These are phyloP conservation scores for Xiphias gladius DNA, from an alignment of 2,113 vertebrate species.

Conservation along the genomic window DNA sequence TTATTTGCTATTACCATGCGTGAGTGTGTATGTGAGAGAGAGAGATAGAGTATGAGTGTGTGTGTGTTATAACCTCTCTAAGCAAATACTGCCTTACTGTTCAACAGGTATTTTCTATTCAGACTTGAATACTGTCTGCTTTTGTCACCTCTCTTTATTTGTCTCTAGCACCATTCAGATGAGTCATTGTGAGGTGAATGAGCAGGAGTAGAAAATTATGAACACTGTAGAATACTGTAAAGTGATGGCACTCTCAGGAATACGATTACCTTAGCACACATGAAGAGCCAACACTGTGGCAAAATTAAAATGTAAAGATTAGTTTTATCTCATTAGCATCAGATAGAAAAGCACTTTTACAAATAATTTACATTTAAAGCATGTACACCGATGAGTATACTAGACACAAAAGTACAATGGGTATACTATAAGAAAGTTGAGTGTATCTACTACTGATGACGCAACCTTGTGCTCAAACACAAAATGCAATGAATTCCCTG, in stretches of 20 bases:
- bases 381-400: background rate
- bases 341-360: background rate
- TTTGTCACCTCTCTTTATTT: constrained; percentile 45
- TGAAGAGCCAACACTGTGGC: background rate
- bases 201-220: background rate
- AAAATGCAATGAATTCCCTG: background rate
- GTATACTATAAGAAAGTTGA: background rate
- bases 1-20: constrained; percentile 7
- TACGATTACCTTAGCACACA: background rate
- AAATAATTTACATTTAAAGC: background rate
- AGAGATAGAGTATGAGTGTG: background rate
- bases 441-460: background rate
- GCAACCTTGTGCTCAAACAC: background rate
- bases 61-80: background rate
- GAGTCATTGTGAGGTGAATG: constrained; percentile 24
- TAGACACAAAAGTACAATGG: background rate
- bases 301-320: background rate
- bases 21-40: background rate
- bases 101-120: constrained; percentile 51
- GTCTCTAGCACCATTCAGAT: constrained; percentile 27
- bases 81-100: constrained; percentile 26
- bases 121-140: constrained; percentile 23
- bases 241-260: constrained; percentile 16
- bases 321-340: background rate
- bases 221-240: background rate